A percentile compares a stretch with the other conserved stretches of the same genome.
phyloP scores from a whole-genome alignment of 2,888 invertebrate species.

The Tipula unca region DNA sequence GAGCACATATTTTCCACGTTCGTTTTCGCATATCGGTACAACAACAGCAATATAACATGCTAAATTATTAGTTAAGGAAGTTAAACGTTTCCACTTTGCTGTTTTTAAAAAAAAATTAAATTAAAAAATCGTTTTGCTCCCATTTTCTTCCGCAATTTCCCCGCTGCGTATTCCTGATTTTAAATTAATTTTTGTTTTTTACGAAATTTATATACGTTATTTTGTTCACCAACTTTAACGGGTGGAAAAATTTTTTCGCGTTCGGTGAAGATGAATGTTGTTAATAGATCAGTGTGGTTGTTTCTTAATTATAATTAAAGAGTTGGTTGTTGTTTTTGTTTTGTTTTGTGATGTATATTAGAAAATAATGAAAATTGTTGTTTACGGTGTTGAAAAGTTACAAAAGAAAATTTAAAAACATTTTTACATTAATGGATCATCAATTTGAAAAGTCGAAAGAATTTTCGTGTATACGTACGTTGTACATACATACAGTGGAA shows the following conservation, averaged over 20 bases:
- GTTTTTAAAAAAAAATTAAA: not conserved
- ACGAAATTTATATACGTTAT: not conserved
- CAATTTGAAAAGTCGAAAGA: not conserved
- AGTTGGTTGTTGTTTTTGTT: not conserved
- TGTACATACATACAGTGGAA: too few relatives aligned
- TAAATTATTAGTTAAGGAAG: not conserved
- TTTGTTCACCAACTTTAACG: not conserved
- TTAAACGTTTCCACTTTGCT: conserved; percentile 8
- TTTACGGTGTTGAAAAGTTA: not conserved
- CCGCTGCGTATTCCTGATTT: not conserved
- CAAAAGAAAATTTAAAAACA: not conserved
- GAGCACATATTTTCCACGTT: not conserved
- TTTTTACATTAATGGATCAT: not conserved
- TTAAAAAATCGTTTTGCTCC: not conserved
- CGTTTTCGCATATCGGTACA: not conserved
- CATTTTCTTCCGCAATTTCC: not conserved
- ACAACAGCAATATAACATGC: not conserved
- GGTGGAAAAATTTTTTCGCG: not conserved
- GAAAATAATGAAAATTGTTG: not conserved
- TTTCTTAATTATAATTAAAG: not conserved
- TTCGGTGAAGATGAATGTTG: not conserved
- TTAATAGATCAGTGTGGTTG: conserved; percentile 8
- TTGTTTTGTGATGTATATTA: not conserved
- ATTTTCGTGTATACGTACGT: too few relatives aligned
- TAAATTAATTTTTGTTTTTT: not conserved